Base-by-base conservation (phyloP, 2,113 vertebrate genomes). In the Galemys pyrenaicus region DNA sequence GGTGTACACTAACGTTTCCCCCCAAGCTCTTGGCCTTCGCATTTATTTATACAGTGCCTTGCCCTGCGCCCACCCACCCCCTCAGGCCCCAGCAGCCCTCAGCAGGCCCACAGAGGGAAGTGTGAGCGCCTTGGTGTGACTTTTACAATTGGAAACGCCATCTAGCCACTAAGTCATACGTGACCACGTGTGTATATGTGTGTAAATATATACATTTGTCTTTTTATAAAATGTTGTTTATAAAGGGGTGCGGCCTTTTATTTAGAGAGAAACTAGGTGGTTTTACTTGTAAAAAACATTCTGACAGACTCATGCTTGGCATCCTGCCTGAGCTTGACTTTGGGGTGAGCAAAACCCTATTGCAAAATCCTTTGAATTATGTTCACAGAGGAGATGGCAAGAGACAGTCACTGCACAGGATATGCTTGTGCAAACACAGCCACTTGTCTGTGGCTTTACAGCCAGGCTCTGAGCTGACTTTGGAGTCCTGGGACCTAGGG, bases 121-220 rank as follows among this genome's bases (percentile, higher is more conserved):
- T 64, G 83, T 78, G 95, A 91, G 91, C 5, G 0, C 68, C 73
- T 56, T 86, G 37, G 41, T 91, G 41, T 87, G 26, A 70, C 37
- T 93, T 62, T 93, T 30, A 78, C 37, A 51, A 81, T 84, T 12
- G 85, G 95, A 91, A 90, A 95, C 15, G 7, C 19, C 87, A 91
- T 88, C 35, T 8, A 94, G 96, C 93, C 94, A 96, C 97, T 97
- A 98, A 98, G 88, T 83, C 95, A 84, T 83, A 77, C 93, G 9
- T 96, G 92, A 97, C 85, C 86, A 93, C 82, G 51, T 95, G 96
- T 94, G 95, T 84, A 97, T 56, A 85, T 97, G 88, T 96, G 78
- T 98, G 98, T 98, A 98, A 96, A 98, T 98, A 97, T 98, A 95
- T 98, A 97, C 92, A 98, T 96, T 98, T 98, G 80, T 98, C 97